Conservation (phyloP, 2,113 vertebrate species). For the Ptychochromis oligacanthus region DNA sequence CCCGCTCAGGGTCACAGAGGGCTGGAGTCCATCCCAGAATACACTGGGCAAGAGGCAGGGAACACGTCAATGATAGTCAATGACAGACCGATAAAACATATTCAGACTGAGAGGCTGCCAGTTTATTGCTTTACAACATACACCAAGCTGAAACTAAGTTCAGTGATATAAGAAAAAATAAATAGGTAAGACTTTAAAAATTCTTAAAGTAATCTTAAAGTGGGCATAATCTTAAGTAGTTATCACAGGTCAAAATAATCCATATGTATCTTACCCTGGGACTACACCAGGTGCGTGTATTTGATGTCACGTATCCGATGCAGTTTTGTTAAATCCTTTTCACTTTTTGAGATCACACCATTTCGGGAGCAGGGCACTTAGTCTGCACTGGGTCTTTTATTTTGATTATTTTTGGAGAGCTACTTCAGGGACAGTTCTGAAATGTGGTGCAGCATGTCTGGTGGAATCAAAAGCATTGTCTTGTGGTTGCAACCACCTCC, state of each 20-base stretch:
- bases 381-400: not conserved
- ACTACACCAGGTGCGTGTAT: too few relatives aligned
- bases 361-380: not conserved
- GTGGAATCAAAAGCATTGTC: not conserved
- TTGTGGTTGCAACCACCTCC: not conserved
- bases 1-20: slow-evolving; percentile 46
- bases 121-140: not conserved
- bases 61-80: not conserved
- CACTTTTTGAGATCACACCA: too few relatives aligned
- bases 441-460: not conserved
- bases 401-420: not conserved
- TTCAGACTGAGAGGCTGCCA: not conserved
- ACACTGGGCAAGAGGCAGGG: not conserved
- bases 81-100: not conserved
- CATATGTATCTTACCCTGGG: too few relatives aligned
- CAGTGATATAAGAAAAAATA: not conserved
- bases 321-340: too few relatives aligned
- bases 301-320: too few relatives aligned
- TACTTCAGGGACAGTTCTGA: too few relatives aligned
- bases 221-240: too few relatives aligned
- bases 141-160: not conserved
- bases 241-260: too few relatives aligned
- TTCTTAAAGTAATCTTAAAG: not conserved
- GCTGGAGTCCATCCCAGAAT: slow-evolving; percentile 26
- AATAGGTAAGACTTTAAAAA: not conserved